Evolutionary conservation across 2,797 vertebrate genomes (phyloP).

Genomic region (Danio kyathit): DNA sequence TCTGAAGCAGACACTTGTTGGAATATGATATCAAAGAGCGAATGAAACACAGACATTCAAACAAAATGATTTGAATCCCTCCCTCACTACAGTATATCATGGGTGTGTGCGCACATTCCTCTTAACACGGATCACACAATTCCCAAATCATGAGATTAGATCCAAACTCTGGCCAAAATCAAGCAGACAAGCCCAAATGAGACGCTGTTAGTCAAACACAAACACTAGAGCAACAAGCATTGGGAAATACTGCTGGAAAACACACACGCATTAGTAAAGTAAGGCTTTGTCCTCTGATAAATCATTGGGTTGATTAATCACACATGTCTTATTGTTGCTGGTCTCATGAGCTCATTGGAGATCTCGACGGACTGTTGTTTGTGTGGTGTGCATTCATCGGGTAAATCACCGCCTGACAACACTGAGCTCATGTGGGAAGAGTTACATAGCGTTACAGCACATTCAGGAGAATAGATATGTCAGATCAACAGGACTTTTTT

Average conservation of each 20-base stretch:
- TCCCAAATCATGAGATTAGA: slow-evolving; percentile 31
- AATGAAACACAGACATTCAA: slow-evolving; percentile 14
- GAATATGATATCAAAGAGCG: neutral
- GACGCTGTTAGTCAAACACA: neutral
- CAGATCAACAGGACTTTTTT: neutral
- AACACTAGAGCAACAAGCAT: neutral
- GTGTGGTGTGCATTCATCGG: slow-evolving; percentile 17
- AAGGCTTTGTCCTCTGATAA: slow-evolving; percentile 30
- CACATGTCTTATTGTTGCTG: slow-evolving; percentile 35
- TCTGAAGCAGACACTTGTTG: slow-evolving; percentile 14
- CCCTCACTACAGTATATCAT: neutral
- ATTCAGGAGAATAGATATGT: neutral
- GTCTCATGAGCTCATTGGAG: slow-evolving; percentile 41
- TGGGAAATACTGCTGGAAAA: neutral
- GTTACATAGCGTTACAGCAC: neutral
- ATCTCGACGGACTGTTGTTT: slow-evolving; percentile 26
- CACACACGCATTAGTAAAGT: neutral
- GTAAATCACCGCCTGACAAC: slow-evolving; percentile 30
- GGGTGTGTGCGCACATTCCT: slow-evolving; percentile 40
- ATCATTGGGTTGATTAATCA: slow-evolving; percentile 44
- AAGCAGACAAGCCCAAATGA: neutral
- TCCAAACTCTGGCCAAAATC: slow-evolving; percentile 2
- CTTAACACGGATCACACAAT: slow-evolving; percentile 17
- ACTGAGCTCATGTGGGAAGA: slow-evolving; percentile 18
- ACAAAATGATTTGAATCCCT: neutral